Evolutionary conservation across 2,113 vertebrate genomes (phyloP).

Genomic region (Abramis brama): DNA sequence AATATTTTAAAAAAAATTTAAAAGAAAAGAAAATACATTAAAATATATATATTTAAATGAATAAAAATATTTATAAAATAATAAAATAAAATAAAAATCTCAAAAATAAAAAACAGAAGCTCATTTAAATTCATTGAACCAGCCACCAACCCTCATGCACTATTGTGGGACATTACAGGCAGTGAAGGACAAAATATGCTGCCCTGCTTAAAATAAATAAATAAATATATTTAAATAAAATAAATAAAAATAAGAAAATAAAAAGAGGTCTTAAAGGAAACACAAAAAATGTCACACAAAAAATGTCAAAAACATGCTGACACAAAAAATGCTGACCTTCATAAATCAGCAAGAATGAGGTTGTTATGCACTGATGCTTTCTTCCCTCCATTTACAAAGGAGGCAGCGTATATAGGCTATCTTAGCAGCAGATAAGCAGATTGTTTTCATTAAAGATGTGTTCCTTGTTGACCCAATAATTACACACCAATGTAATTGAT

Average conservation of each 20-base stretch:
- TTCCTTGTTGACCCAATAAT: background rate
- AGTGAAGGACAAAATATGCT: no score
- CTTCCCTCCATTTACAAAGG: background rate
- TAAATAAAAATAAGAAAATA: no score
- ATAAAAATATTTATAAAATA: no score
- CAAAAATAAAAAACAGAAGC: background rate
- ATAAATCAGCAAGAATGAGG: background rate
- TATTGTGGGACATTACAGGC: background rate
- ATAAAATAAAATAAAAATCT: no score
- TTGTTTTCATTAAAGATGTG: background rate
- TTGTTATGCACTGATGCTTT: background rate
- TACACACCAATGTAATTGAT: conserved; percentile 13
- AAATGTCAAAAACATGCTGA: background rate
- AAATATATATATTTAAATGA: background rate
- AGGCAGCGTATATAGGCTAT: background rate
- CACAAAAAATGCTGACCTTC: background rate
- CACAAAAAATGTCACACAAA: background rate
- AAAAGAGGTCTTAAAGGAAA: no score
- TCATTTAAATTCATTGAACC: background rate
- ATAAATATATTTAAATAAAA: no score
- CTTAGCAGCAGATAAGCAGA: background rate
- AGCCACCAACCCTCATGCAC: background rate
- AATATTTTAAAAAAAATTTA: no score
- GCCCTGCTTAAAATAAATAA: no score
- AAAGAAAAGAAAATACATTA: no score